Evolutionary conservation across 2,113 vertebrate species (phyloP), one percentile per base, ranked within the genome.

Genomic region (mouse (Mus musculus)): DNA sequence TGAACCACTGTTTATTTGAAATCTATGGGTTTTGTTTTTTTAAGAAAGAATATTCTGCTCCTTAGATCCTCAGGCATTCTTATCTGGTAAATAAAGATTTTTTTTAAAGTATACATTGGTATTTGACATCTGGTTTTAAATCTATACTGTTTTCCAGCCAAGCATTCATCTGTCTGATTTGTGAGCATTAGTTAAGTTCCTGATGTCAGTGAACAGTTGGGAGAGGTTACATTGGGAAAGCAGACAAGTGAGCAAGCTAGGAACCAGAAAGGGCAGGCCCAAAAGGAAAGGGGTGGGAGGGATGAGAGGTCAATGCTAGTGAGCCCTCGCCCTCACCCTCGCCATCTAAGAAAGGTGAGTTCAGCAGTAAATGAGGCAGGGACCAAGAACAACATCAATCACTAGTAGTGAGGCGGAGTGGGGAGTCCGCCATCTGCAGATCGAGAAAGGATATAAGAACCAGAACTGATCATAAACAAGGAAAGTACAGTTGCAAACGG

Each of bases 1-100:
- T 28, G 69, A 94, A 84, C 42, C 71, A 78, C 12, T 65, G 59
- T 94, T 90, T 95, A 77, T 52, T 46, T 90, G 54, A 46, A 96
- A 94, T 46, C 36, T 73, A 2, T 56, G 22, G n/a, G n/a, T n/a
- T n/a, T n/a, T n/a, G n/a, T 17, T 52, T 81, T 92, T 91, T 88
- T 81, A 95, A 86, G 80, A 95, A 65, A 84, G 61, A 42, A 77
- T 87, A 82, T 39, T 93, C 49, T 93, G 56, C 30, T 94, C 30
- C 63, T 81, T 93, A 24, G n/a, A 71, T 94, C n/a, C 20, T 96
- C 52, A 71, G 73, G 81, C 90, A 82, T 49, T 95, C 36, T 49
- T 75, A 76, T 96, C 39, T 86, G n/a, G 73, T 78, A 94, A 97
- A 92, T 71, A 95, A 95, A 88, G 52, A 92, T 81, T 90, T 90